Evolutionary conservation across 2,888 invertebrate species (phyloP), one percentile per base, ranked within the genome.

Genomic region (Euzetes globulus): DNA sequence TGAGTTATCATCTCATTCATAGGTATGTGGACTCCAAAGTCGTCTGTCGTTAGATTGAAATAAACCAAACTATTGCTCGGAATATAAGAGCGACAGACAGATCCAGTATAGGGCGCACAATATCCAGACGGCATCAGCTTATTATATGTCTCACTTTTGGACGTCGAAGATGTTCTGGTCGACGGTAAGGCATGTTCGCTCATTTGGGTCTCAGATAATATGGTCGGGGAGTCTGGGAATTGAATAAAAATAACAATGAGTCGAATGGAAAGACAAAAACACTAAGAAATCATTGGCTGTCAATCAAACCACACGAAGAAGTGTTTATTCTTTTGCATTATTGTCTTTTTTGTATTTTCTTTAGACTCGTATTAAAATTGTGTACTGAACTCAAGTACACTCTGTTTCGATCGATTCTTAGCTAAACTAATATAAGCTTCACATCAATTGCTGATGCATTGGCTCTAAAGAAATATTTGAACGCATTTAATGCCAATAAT

Each of bases 21-120:
- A 84, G 88, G 88, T 41, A 84, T 90, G 17, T 88, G 88, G 76
- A 88, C 88, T 81, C 86, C 86, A 13, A 25, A 63, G 27, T 76
- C 75, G 76, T 86, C 86, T 74, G 82, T 81, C 73, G 88, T 87
- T 78, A 88, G 86, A 80, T 90, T 90, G 82, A 90, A 91, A 90
- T 90, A 92, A 71, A 91, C 90, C 71, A 84, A 83, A 72, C 85
- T 84, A 75, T 70, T 33, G 13, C 33, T 15, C 5, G 76, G 72
- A 7, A 74, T 47, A 72, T 81, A 81, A 65, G 78, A 77, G 76
- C 83, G 84, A 82, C 92, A 92, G 79, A 91, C 87, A 82, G 90
- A 88, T 74, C 94, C 94, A 85, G 88, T 89, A 83, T 94, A 94
- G 50, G 90, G 89, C 73, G 90, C 91, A 85, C 94, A 94, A 83